Evolutionary conservation across 2,888 invertebrate genomes (phyloP), one percentile per base, ranked within the genome.

Genomic region (Agriopis aurantiaria): DNA sequence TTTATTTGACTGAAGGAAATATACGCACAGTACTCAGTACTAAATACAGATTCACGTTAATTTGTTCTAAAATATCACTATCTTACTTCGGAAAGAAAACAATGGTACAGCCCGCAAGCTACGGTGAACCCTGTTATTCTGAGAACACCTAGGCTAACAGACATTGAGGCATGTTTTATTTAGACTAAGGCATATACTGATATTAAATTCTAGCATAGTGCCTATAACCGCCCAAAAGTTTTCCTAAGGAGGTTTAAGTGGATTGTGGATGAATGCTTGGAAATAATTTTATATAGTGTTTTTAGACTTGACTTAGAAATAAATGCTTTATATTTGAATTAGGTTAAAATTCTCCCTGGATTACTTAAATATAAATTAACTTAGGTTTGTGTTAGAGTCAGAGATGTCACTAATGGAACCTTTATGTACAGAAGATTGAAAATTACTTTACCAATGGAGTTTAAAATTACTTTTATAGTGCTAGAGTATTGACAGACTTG

Each of bases 131-230:
- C 81, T 84, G 83, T 82, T 86, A 85, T 86, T 84, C 81, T 78
- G 80, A 84, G 57, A 84, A 84, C 85, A 83, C 85, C 85, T 82
- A 84, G 85, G 81, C 82, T 80, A 83, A 84, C 84, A 85, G 74
- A 75, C 74, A 79, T 74, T 74, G 76, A 67, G 75, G 76, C 79
- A 79, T 78, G 83, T 57, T 57, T 56, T 57, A 57, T 80, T 82
- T 80, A 80, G 81, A 74, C 76, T 74, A 75, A 75, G 71, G 78
- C 64, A 72, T 85, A 85, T 84, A 83, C 85, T 73, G 82, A 84
- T 86, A 86, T 87, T 84, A 84, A 78, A 86, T 86, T 86, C 81
- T 75, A 71, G 52, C 48, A 69, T 52, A 53, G 59, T 68, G 55
- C 68, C 59, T 60, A 8, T 43, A 33, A 17, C 8, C 14, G 17